Base-by-base conservation (phyloP, 2,113 vertebrate genomes). In the Odocoileus hemionus region DNA sequence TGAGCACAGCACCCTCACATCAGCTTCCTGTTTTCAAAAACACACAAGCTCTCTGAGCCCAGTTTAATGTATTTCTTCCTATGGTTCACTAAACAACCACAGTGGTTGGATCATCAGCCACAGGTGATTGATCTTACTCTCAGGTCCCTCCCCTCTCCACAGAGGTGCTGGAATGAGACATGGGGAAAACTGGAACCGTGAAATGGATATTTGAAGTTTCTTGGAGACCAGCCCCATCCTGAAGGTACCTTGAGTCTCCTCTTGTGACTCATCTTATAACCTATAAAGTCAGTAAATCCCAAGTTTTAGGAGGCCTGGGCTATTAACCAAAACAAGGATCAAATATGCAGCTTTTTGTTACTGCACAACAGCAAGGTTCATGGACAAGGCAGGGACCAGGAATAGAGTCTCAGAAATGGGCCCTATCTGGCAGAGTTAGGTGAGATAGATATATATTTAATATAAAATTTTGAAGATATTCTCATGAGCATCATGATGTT, bases 161-260 rank as follows among this genome's bases (percentile, higher is more conserved):
- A 50, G 78, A 50, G 78, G 9, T 50, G 28, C 8, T 79, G 28
- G 28, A 74, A 0, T 74, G 67, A 74, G 16, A 30, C 2, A 4
- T 10, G 7, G 76, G 16, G 28, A 80, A 80, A 80, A 0, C 5
- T 80, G 15, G 2, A 80, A 21, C 45, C 0, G 0, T 30, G 45
- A 33, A 45, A 47, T 26, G 25, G 3, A 15, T 78, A 43, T 28
- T 26, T 43, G 12, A 45, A 8, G 6, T 16, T 28, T 45, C 67
- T 28, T 28, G 74, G 12, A 45, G 3, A 5, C 1, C 21, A 30
- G 15, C 76, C 14, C 26, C 7, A 17, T 79, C 76, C 26, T 47
- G 76, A 79, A 47, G 43, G 0, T 16, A 28, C 43, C 76, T 47
- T 45, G 14, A 45, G 43, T 2, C 76, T 28, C 76, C 26, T 9